A percentile compares a stretch with the other conserved stretches of the same genome.
phyloP scores from a whole-genome alignment of 1,140 invertebrate species.

The Caenorhabditis inopinata region DNA sequence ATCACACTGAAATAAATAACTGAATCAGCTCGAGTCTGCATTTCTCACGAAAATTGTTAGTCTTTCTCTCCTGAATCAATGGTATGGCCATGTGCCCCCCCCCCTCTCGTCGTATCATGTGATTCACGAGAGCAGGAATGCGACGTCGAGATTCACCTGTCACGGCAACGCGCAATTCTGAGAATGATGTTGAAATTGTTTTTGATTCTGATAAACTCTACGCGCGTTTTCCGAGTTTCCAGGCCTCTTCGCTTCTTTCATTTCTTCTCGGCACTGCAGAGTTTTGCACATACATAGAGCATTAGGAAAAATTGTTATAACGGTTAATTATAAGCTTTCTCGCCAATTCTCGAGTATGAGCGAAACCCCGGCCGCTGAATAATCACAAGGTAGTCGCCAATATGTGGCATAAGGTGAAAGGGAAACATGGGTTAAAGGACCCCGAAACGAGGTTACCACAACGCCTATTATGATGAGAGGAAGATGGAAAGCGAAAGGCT shows the following conservation, averaged over 20 bases:
- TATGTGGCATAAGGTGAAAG: background rate
- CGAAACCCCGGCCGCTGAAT: background rate
- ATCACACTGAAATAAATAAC: too few relatives aligned
- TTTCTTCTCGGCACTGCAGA: too few relatives aligned
- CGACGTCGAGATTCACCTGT: background rate
- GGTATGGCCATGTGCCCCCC: background rate
- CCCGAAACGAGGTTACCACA: background rate
- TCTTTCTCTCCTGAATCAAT: background rate
- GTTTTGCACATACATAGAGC: too few relatives aligned
- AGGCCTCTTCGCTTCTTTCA: too few relatives aligned
- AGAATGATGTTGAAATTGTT: conserved; percentile 11
- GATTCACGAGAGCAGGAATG: too few relatives aligned
- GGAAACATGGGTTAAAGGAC: background rate
- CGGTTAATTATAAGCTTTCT: background rate
- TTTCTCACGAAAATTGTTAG: background rate
- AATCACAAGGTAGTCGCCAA: background rate
- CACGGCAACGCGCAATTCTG: background rate
- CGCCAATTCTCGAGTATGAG: background rate
- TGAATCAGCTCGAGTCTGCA: background rate
- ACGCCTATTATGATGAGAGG: background rate
- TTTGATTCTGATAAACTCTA: background rate
- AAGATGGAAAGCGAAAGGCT: background rate
- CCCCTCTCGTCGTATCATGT: too few relatives aligned
- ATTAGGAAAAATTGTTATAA: too few relatives aligned
- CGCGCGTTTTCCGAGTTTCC: too few relatives aligned